A percentile compares a stretch with the other conserved stretches of the same genome.
Conservation (phyloP, 2,888 invertebrate species). For the Cryptocephalus moraei region DNA sequence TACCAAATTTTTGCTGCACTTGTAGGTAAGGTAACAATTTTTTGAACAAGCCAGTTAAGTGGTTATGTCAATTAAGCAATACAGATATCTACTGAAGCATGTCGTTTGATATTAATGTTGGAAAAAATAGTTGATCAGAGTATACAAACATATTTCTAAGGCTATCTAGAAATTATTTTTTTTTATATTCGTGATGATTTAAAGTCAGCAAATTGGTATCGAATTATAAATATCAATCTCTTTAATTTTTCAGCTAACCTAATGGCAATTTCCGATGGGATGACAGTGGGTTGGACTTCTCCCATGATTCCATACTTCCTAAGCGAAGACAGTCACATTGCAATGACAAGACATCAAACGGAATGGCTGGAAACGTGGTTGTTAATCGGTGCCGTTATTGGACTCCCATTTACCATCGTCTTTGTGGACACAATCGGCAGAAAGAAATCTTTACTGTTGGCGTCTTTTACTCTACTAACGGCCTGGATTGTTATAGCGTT, state of each 20-base stretch:
- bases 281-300: slow-evolving; percentile 35
- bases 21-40: neutral
- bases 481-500: slow-evolving; percentile 30
- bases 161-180: too few relatives aligned
- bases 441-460: slow-evolving; percentile 28
- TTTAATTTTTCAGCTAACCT: slow-evolving; percentile 26
- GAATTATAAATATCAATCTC: neutral
- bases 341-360: slow-evolving; percentile 21
- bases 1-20: too few relatives aligned
- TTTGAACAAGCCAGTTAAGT: slow-evolving; percentile 13
- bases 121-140: too few relatives aligned
- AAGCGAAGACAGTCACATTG: slow-evolving; percentile 23
- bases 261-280: slow-evolving; percentile 34
- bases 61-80: too few relatives aligned
- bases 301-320: slow-evolving; percentile 31
- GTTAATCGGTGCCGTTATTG: slow-evolving; percentile 20
- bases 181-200: too few relatives aligned
- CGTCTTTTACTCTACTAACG: slow-evolving; percentile 24
- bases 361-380: slow-evolving; percentile 24
- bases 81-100: too few relatives aligned
- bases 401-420: slow-evolving; percentile 26
- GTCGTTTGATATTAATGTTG: too few relatives aligned
- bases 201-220: too few relatives aligned
- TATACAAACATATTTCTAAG: too few relatives aligned
- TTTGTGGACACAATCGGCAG: slow-evolving; percentile 26